A percentile compares a stretch with the other conserved stretches of the same genome.
phyloP scores from a whole-genome alignment of 2,797 vertebrate species.

The Carapus acus region DNA sequence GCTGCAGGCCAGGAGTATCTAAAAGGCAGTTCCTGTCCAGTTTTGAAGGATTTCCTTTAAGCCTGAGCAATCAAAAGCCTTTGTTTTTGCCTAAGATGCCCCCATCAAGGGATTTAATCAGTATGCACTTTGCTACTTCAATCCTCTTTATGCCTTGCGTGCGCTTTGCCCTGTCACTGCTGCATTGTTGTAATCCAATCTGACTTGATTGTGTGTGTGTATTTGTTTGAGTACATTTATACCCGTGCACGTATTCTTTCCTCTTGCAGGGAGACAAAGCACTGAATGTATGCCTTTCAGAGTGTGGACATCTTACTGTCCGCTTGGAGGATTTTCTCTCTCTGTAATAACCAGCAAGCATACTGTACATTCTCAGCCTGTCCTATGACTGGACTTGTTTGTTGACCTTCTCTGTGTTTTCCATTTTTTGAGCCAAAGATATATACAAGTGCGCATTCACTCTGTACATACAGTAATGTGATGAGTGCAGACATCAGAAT shows the following conservation, averaged over 20 bases:
- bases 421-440: constrained; percentile 30
- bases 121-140: constrained; percentile 53
- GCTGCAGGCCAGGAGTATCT: not conserved
- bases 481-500: constrained; percentile 34
- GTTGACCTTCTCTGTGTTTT: constrained; percentile 34
- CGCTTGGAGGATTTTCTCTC: constrained; percentile 1
- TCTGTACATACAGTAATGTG: constrained; percentile 32
- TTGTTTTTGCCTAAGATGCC: constrained; percentile 57
- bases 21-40: constrained; percentile 29
- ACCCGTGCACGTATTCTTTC: too few species aligned
- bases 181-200: constrained; percentile 54
- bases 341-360: constrained; percentile 17
- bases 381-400: constrained; percentile 53
- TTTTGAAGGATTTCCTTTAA: constrained; percentile 54
- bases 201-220: constrained; percentile 32
- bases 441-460: constrained; percentile 14
- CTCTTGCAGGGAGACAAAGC: too few species aligned
- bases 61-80: constrained; percentile 62
- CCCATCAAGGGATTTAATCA: constrained; percentile 63
- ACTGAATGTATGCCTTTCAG: too few species aligned
- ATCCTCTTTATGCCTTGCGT: constrained; percentile 54
- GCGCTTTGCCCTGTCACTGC: constrained; percentile 46
- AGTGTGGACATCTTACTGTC: too few species aligned
- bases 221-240: too few species aligned
- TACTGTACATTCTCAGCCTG: constrained; percentile 53